These are phyloP conservation scores for Bruchidius siliquastri DNA, from an alignment of 2,888 invertebrate genomes.

Conservation along the genomic window DNA sequence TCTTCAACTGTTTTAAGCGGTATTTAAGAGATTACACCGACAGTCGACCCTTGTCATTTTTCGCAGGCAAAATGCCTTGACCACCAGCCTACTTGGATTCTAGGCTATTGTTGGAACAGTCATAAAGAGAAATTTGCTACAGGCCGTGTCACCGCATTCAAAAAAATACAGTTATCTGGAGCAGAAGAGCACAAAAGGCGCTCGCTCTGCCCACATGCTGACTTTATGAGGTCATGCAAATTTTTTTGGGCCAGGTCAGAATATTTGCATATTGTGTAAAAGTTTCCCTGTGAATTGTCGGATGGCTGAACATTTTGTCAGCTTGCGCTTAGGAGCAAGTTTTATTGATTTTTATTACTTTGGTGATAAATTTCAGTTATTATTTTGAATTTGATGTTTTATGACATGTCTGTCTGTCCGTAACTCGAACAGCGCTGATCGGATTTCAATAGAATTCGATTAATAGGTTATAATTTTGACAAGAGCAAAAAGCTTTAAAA, in stretches of 20 bases:
- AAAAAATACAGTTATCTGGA: constrained; percentile 21
- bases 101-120: constrained; percentile 12
- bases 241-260: constrained; percentile 6
- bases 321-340: background rate
- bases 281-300: background rate
- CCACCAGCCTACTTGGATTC: constrained; percentile 1
- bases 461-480: no score
- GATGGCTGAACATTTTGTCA: background rate
- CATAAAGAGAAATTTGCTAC: constrained; percentile 13
- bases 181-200: constrained; percentile 12
- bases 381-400: no score
- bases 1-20: constrained; percentile 8
- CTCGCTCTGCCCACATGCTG: constrained; percentile 10
- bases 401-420: no score
- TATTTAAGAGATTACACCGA: constrained; percentile 15
- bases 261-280: background rate
- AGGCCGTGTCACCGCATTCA: constrained; percentile 1
- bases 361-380: no score
- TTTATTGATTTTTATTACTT: no score
- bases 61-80: constrained; percentile 5
- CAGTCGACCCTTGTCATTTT: constrained; percentile 14
- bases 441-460: no score
- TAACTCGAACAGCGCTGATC: no score
- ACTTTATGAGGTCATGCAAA: constrained; percentile 17
- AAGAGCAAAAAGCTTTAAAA: no score